phyloP scores from a whole-genome alignment of 2,113 vertebrate species.

The Lucifuga dentata region DNA sequence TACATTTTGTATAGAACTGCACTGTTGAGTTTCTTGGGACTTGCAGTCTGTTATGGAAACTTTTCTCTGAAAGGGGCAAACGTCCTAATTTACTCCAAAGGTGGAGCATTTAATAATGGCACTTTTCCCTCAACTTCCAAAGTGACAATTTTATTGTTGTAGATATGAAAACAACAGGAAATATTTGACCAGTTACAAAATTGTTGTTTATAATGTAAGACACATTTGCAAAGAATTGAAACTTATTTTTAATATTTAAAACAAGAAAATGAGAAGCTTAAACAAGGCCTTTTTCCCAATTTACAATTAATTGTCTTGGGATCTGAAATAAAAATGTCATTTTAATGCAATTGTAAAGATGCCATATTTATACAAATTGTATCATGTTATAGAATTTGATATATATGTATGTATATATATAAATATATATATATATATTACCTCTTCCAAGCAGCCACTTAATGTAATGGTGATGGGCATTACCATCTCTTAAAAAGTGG shows the following conservation, averaged over 20 bases:
- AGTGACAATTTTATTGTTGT: slow-evolving; percentile 86
- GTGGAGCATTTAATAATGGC: slow-evolving; percentile 74
- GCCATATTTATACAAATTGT: slow-evolving; percentile 90
- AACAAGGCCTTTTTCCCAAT: slow-evolving; percentile 89
- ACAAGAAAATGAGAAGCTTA: slow-evolving; percentile 77
- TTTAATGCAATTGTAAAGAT: slow-evolving; percentile 86
- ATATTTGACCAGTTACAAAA: slow-evolving; percentile 76
- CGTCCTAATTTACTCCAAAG: slow-evolving; percentile 43
- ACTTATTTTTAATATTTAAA: slow-evolving; percentile 99
- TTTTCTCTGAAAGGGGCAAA: slow-evolving; percentile 56
- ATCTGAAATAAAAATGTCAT: slow-evolving; percentile 72
- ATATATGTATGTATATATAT: slow-evolving; percentile 57
- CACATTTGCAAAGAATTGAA: slow-evolving; percentile 93
- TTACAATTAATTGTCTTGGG: slow-evolving; percentile 70
- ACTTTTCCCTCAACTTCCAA: slow-evolving; percentile 82
- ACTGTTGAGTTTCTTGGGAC: slow-evolving; percentile 47
- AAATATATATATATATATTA: slow-evolving; percentile 83
- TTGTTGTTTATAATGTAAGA: slow-evolving; percentile 95
- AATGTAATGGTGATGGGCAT: slow-evolving; percentile 74
- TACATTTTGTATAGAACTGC: slow-evolving; percentile 66
- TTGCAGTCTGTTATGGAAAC: slow-evolving; percentile 38
- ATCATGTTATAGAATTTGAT: slow-evolving; percentile 80
- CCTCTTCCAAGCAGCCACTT: slow-evolving; percentile 90
- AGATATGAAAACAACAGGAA: slow-evolving; percentile 80
- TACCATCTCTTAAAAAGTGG: slow-evolving; percentile 78